Base-by-base conservation (phyloP, 2,888 invertebrate species). In the Leptinotarsa rubiginosa region DNA sequence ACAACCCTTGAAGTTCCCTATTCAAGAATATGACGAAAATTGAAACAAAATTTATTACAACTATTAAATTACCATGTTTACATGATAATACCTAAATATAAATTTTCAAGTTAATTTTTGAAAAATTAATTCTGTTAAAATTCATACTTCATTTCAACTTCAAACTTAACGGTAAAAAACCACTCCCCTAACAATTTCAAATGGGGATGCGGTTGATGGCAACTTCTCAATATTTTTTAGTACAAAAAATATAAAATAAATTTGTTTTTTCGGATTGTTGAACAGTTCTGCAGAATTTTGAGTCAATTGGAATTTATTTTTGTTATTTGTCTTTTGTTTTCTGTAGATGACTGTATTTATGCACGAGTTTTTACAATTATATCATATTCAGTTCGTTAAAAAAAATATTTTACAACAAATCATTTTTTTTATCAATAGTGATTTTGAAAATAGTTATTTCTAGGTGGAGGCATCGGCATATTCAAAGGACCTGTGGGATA, bases 401-500 rank as follows among this genome's bases (percentile, higher is more conserved):
- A 50, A 56, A 22, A 2, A 18, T n/a, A 54, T 54, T 20, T 31
- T 41, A 62, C 25, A 41, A 62, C 25, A 62, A 62, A n/a, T n/a
- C 13, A 41, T 31, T 59, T 22, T 59, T 59, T n/a, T 16, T 5
- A 62, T 62, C 41, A 86, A 80, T 83, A 87, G 79, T 86, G 84
- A 78, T 87, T 86, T 70, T 85, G 86, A 76, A 85, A 86, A 80
- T 84, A 87, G 70, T 82, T 83, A 74, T 81, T 81, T 62, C 81
- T 79, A 25, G 90, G 90, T 10, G 95, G 95, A 1, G 75, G 73
- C 67, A 70, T 59, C 1, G 75, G 75, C 91, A 95, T 93, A 79
- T 91, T 90, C 75, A 94, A 87, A 0, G 92, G 92, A n/a, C 93
- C 93, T 73, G 92, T 89, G 0, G 94, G 94, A 85, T 94, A 94